Base-by-base conservation (phyloP, 2,888 invertebrate genomes). In the Lycaena phlaeas region DNA sequence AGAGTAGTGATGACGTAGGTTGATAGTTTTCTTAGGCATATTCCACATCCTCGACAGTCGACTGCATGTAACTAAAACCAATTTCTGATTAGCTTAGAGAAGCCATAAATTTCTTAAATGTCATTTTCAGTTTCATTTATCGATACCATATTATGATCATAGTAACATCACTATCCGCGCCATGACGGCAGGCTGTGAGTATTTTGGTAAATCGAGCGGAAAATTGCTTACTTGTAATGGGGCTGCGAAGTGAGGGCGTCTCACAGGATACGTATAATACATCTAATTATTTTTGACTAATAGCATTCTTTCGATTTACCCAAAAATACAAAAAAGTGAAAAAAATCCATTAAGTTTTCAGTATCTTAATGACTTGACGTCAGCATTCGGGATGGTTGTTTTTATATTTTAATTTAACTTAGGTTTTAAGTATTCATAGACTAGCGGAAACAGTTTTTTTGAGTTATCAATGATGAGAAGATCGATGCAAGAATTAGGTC, bases 141-240 rank as follows among this genome's bases (percentile, higher is more conserved):
- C 34, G 34, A 22, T 3, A n/a, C n/a, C n/a, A n/a, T n/a, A n/a
- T n/a, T n/a, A n/a, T n/a, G n/a, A 12, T 11, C 9, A 18, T 18
- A 10, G 27, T 27, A 2, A 4, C 34, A 12, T 22, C 34, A 10
- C 34, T 34, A 34, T 3, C 9, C 2, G 63, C 68, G 57, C 59
- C 68, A 66, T 77, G 77, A 73, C 77, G 58, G 48, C 68, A 61
- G 64, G 64, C 64, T 61, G 63, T 64, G 65, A 61, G 63, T 64
- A 57, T 69, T 76, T 77, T 59, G 63, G 65, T 68, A 81, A 84
- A 82, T 82, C 81, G 78, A 81, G 61, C 72, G 75, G 73, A 76
- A 82, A 82, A 84, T 84, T 82, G 77, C 67, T 61, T 66, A 59
- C 61, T 58, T 60, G 47, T 52, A 55, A 56, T 52, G 52, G 59